A percentile compares a stretch with the other conserved stretches of the same genome.
These are phyloP conservation scores for Rhynchopsitta pachyrhyncha DNA, from an alignment of 2,113 vertebrate species.

Conservation along the genomic window DNA sequence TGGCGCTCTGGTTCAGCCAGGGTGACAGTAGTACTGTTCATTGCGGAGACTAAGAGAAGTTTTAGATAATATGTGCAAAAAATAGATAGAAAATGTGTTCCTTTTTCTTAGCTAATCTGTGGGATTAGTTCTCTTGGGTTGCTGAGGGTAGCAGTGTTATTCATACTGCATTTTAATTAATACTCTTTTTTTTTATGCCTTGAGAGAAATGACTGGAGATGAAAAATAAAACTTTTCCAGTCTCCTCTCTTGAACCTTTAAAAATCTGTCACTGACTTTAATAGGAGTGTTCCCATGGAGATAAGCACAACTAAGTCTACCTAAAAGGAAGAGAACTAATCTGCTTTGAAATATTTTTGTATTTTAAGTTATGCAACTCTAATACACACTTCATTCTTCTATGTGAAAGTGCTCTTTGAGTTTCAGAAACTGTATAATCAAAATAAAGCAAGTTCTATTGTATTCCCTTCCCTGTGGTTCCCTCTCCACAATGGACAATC, in stretches of 20 bases:
- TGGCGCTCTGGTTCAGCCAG: neutral
- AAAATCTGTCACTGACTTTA: conserved; percentile 56
- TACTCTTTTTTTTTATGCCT: neutral
- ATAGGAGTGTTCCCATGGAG: conserved; percentile 58
- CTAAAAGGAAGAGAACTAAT: conserved; percentile 40
- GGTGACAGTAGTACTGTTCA: neutral
- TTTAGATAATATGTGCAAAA: neutral
- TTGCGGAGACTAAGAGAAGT: neutral
- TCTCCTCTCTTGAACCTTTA: conserved; percentile 43
- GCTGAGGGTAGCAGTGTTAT: neutral
- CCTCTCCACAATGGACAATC: conserved; percentile 5
- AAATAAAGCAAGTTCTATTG: conserved; percentile 38
- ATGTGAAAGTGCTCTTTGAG: conserved; percentile 34
- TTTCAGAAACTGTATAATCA: conserved; percentile 42
- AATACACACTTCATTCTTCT: conserved; percentile 33
- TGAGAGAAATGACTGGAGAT: neutral
- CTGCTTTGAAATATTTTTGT: conserved; percentile 54
- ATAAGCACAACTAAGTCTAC: conserved; percentile 50
- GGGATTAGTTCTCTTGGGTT: conserved; percentile 2
- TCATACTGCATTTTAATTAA: conserved; percentile 23
- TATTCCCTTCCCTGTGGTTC: neutral
- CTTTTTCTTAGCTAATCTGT: conserved; percentile 1
- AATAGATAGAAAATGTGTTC: neutral
- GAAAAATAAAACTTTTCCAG: conserved; percentile 34
- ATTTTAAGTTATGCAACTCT: conserved; percentile 51